Conservation (phyloP, 2,797 vertebrate species). For the Picus viridis region DNA sequence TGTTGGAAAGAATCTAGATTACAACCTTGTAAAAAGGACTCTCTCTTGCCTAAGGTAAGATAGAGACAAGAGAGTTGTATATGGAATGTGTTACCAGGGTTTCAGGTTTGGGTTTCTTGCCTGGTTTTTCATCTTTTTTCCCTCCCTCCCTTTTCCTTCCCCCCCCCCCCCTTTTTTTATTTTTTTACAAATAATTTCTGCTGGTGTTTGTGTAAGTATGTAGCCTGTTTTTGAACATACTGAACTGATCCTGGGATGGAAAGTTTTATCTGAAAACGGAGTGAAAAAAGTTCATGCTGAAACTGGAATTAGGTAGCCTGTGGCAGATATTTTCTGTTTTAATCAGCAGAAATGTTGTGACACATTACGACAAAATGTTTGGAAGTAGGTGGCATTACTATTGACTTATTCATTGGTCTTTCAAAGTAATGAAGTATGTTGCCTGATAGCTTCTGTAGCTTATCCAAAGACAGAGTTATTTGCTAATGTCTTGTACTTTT, state of each 20-base stretch:
- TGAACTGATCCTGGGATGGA: not conserved
- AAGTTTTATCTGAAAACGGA: not conserved
- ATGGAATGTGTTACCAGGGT: not conserved
- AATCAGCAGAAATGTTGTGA: not conserved
- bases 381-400: not conserved
- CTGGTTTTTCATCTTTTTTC: not conserved
- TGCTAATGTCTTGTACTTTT: not conserved
- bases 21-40: not conserved
- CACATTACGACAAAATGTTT: not conserved
- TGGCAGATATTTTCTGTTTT: not conserved
- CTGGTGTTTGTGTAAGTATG: not conserved
- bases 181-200: not conserved
- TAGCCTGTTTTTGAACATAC: not conserved
- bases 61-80: not conserved
- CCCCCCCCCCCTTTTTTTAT: not conserved
- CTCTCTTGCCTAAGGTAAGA: too few species aligned
- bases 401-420: not conserved
- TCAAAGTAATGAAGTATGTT: not conserved
- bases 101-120: not conserved
- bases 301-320: not conserved
- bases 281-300: not conserved
- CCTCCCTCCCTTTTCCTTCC: too few species aligned
- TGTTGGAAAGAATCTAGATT: not conserved
- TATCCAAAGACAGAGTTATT: not conserved
- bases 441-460: not conserved